Conservation (phyloP, 2,888 invertebrate species). For the Digitonthophagus gazella region DNA sequence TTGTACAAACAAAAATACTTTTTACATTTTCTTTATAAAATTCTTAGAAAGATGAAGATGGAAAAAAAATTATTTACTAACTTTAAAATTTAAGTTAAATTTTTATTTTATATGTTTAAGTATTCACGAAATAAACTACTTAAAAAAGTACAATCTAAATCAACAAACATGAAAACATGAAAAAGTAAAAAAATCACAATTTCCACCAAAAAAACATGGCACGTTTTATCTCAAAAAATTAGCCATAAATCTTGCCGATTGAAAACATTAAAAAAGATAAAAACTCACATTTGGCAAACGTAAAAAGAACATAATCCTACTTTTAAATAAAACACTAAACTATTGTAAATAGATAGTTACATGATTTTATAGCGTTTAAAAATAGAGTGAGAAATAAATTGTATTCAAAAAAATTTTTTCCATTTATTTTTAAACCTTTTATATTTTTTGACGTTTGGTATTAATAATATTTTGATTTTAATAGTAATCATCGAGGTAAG, state of each 20-base stretch:
- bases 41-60: no score
- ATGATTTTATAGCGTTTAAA: constrained; percentile 18
- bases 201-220: neutral
- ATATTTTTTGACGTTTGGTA: neutral
- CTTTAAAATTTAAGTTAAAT: no score
- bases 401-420: neutral
- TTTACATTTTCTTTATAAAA: no score
- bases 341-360: constrained; percentile 1
- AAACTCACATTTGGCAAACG: neutral
- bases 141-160: neutral
- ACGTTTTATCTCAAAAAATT: neutral
- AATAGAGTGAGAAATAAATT: constrained; percentile 16
- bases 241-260: neutral
- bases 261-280: neutral
- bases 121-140: neutral
- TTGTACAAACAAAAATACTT: no score
- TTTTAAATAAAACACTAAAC: neutral
- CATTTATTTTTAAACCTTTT: neutral
- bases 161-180: neutral
- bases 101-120: no score
- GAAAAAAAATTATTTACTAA: no score
- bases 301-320: neutral
- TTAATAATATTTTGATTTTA: neutral
- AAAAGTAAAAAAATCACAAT: no score
- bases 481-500: constrained; percentile 11